Base-by-base conservation (phyloP, 2,797 vertebrate species). In the Podarcis siculus region DNA sequence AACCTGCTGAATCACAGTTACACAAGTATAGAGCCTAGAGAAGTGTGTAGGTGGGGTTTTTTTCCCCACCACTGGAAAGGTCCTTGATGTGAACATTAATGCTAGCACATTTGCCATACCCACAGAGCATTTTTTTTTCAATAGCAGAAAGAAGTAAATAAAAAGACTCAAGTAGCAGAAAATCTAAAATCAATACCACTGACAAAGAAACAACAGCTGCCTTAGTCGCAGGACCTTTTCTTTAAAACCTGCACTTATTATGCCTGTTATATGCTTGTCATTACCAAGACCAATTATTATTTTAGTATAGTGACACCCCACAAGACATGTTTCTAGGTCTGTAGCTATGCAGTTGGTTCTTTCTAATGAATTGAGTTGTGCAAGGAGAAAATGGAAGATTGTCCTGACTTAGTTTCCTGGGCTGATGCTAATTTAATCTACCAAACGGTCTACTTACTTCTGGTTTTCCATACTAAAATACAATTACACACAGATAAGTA, bases 181-280 rank as follows among this genome's bases (percentile, higher is more conserved):
- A 91, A 82, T 90, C 58, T 93, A 90, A 90, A 89, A 89, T 88
- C 32, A 39, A 8, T 42, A 86, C 58, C 76, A 78, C 66, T 90
- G n/a, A 35, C 13, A 89, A 93, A 39, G 12, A 87, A 83, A 77
- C 80, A 90, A 67, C 82, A 73, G 9, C 79, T 88, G 42, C 86
- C 80, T 7, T 30, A 77, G 8, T 69, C 83, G 45, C 25, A 78
- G 5, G 88, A 12, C 78, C 19, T 0, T 88, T 27, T 15, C 8
- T 49, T 86, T 39, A 27, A 66, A 23, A 67, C 15, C 13, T n/a
- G 30, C 27, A 12, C 27, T 73, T 25, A 37, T 64, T 76, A 77
- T 85, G 82, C 12, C 1, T 66, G 25, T 67, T 76, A 64, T 55
- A 8, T 58, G 8, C 23, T 37, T 79, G 21, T 23, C 37, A 76